phyloP scores from a whole-genome alignment of 2,888 invertebrate genomes.

The Ectobius pallidus region DNA sequence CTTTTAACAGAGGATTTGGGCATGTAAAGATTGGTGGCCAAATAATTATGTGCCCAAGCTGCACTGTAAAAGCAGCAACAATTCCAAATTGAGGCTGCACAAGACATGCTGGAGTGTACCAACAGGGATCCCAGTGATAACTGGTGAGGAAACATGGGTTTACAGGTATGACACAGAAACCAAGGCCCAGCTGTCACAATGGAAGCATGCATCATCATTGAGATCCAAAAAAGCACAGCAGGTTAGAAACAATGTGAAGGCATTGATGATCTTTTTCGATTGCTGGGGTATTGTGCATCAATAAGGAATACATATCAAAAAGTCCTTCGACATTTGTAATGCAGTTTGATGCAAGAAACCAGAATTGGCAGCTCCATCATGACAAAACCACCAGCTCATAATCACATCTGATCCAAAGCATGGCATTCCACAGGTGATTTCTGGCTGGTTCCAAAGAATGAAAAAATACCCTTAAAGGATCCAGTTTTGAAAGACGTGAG shows the following conservation, averaged over 20 bases:
- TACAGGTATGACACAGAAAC: background rate
- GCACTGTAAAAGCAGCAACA: no score
- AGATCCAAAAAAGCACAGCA: slow-evolving; percentile 1
- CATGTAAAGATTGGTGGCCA: no score
- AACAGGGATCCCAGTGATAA: background rate
- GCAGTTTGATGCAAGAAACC: background rate
- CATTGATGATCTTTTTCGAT: background rate
- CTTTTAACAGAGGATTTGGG: no score
- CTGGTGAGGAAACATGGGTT: background rate
- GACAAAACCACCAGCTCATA: no score
- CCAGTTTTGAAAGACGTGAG: no score
- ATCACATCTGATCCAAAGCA: no score
- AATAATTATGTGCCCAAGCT: no score
- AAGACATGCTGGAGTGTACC: background rate
- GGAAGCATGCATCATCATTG: background rate
- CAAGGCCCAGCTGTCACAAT: background rate
- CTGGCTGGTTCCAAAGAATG: no score
- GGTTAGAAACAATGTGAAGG: background rate
- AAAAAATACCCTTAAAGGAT: no score
- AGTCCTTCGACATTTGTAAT: background rate
- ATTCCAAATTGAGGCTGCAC: background rate
- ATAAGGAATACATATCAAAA: background rate
- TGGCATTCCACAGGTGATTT: no score
- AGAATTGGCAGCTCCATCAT: background rate
- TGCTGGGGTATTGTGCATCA: background rate